Percentiles rank a stretch among this genome's conserved stretches.
phyloP scores from a whole-genome alignment of 2,113 vertebrate genomes.

The Bungarus multicinctus region DNA sequence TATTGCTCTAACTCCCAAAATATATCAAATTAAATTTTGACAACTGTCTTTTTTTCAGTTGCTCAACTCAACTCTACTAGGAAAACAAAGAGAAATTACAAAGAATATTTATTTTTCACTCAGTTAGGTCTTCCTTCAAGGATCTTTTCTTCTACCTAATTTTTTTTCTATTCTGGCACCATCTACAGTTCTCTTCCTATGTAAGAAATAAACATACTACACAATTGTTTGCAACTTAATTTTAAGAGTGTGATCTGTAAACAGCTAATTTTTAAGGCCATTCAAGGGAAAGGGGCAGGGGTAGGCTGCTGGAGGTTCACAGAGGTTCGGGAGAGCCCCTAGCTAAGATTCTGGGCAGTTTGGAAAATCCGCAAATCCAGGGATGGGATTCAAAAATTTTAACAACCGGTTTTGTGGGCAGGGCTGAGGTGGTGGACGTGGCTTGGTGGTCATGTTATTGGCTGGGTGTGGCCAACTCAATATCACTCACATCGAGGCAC shows the following conservation, averaged over 20 bases:
- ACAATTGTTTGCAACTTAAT: slow-evolving; percentile 35
- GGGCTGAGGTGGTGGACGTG: no score
- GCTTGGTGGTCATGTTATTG: no score
- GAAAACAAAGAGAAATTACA: slow-evolving; percentile 17
- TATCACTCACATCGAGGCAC: no score
- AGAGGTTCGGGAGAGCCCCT: no score
- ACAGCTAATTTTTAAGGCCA: slow-evolving; percentile 38
- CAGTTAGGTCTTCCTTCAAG: neutral
- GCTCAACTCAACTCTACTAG: no score
- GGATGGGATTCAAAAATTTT: no score
- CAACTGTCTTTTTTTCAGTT: no score
- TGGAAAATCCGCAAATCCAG: no score
- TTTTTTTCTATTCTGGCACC: slow-evolving; percentile 8
- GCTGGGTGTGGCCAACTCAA: no score
- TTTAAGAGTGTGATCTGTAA: slow-evolving; percentile 14
- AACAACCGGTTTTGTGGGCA: no score
- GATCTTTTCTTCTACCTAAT: neutral
- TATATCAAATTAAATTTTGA: neutral
- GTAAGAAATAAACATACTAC: slow-evolving; percentile 51
- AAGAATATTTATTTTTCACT: slow-evolving; percentile 15
- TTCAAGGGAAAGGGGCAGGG: neutral
- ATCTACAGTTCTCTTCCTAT: slow-evolving; percentile 33
- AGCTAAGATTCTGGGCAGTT: no score
- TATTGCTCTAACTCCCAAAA: neutral
- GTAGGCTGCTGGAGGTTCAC: no score